Evolutionary conservation across 2,888 invertebrate genomes (phyloP).

Genomic region (Schizaphis graminum): DNA sequence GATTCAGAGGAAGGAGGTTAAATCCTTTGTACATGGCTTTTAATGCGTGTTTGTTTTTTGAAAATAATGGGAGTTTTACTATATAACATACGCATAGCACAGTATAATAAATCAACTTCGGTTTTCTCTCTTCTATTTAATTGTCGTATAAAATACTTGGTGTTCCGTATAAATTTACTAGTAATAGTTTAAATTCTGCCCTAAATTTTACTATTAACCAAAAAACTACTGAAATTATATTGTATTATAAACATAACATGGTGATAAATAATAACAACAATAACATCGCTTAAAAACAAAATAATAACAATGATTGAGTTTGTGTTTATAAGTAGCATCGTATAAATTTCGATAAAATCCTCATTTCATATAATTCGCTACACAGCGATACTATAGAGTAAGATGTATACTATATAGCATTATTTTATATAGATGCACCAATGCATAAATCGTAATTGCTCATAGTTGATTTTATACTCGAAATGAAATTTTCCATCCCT

Average conservation of each 20-base stretch:
- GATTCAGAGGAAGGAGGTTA: neutral
- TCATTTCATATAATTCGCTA: neutral
- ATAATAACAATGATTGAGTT: neutral
- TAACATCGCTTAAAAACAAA: neutral
- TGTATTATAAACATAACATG: neutral
- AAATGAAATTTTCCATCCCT: neutral
- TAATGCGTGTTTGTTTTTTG: neutral
- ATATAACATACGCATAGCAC: neutral
- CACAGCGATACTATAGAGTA: too few species aligned
- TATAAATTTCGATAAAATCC: neutral
- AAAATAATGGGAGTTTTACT: neutral
- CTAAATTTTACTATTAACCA: neutral
- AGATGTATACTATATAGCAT: neutral
- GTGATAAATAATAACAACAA: neutral
- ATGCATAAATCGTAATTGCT: neutral
- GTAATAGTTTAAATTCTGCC: neutral
- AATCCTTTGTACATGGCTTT: conserved; percentile 17
- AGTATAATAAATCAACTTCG: conserved; percentile 3
- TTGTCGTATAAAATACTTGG: neutral
- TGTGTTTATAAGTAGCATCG: neutral
- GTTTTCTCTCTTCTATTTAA: neutral
- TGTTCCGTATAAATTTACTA: neutral
- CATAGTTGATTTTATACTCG: neutral
- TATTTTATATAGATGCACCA: neutral
- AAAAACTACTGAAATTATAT: neutral